A percentile compares a stretch with the other conserved stretches of the same genome.
These are phyloP conservation scores for Centrocercus urophasianus DNA, from an alignment of 2,113 vertebrate genomes.

Conservation along the genomic window DNA sequence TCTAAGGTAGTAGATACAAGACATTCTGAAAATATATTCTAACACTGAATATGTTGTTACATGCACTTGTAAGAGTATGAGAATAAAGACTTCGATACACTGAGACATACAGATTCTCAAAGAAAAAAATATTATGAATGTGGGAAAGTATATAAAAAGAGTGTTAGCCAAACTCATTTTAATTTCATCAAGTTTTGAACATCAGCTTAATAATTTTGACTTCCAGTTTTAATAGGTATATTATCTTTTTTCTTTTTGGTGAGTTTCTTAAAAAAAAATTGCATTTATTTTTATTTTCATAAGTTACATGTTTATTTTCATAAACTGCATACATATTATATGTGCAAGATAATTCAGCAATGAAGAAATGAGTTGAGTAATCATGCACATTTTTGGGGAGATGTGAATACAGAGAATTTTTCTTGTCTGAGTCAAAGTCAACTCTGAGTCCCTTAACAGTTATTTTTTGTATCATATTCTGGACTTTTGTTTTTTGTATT, in stretches of 20 bases:
- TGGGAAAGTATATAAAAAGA: neutral
- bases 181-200: neutral
- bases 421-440: neutral
- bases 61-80: neutral
- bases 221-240: neutral
- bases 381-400: neutral
- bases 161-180: neutral
- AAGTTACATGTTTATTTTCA: neutral
- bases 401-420: neutral
- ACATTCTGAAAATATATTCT: neutral
- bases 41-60: neutral
- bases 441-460: neutral
- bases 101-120: neutral
- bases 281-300: neutral
- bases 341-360: neutral
- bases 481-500: neutral
- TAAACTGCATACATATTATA: neutral
- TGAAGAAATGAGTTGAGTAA: neutral
- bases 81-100: neutral
- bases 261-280: neutral
- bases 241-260: neutral
- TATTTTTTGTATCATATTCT: neutral
- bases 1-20: neutral
- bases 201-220: neutral
- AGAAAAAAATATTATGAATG: neutral